Evolutionary conservation across 2,797 vertebrate genomes (phyloP).

Genomic region (Aeoliscus strigatus): DNA sequence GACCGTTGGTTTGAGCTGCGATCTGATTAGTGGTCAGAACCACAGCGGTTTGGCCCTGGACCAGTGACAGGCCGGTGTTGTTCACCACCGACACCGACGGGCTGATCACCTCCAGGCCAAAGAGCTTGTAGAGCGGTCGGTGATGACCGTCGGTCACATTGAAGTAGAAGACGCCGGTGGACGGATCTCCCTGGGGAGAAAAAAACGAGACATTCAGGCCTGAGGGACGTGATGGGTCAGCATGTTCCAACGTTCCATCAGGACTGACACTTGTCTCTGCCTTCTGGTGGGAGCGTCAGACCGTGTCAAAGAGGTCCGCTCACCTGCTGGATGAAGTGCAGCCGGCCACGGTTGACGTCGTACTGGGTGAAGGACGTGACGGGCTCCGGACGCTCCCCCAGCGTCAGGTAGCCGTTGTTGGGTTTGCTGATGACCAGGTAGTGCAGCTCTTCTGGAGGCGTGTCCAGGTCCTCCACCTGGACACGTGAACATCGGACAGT

Average conservation of each 20-base stretch:
- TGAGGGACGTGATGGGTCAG: too few relatives aligned
- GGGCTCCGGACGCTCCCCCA: conserved; percentile 72
- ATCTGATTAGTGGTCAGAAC: conserved; percentile 77
- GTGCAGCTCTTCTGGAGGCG: conserved; percentile 79
- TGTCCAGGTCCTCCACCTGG: conserved; percentile 83
- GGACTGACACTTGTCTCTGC: too few relatives aligned
- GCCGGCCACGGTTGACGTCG: conserved; percentile 75
- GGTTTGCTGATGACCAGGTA: conserved; percentile 81
- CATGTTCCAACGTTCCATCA: too few relatives aligned
- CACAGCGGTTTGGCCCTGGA: conserved; percentile 78
- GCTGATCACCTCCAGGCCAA: conserved; percentile 83
- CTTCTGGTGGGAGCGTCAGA: too few relatives aligned
- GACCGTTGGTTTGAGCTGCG: conserved; percentile 81
- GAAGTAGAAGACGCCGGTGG: conserved; percentile 87
- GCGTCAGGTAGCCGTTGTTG: conserved; percentile 83
- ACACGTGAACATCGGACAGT: too few relatives aligned
- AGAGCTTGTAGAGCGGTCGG: conserved; percentile 83
- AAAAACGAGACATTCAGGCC: not conserved
- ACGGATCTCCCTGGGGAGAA: conserved; percentile 71
- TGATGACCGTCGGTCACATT: conserved; percentile 87
- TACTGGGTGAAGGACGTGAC: conserved; percentile 85
- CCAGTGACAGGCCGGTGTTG: conserved; percentile 78
- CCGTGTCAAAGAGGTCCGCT: too few relatives aligned
- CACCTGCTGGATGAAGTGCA: conserved; percentile 84
- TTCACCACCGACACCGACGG: conserved; percentile 78